Evolutionary conservation across 2,888 invertebrate genomes (phyloP).

Genomic region (Troilus luridus): DNA sequence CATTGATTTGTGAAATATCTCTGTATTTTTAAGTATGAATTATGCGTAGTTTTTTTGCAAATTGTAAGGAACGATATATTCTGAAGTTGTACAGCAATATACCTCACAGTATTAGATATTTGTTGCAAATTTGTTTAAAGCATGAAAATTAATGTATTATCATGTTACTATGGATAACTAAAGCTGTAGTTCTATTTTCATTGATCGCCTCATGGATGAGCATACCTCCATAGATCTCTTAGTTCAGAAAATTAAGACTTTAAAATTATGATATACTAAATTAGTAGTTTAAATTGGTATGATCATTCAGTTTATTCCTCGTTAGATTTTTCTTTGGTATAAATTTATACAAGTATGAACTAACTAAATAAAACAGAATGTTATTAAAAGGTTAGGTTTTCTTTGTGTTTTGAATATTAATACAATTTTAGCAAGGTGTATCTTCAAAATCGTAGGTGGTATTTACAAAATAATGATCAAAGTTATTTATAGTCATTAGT

Average conservation of each 20-base stretch:
- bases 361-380: background rate
- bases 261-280: too few species aligned
- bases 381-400: background rate
- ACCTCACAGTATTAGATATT: background rate
- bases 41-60: background rate
- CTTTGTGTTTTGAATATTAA: background rate
- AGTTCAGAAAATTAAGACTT: background rate
- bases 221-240: background rate
- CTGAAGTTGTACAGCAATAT: background rate
- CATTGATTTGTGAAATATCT: background rate
- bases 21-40: background rate
- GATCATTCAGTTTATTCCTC: background rate
- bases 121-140: conserved; percentile 17
- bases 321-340: background rate
- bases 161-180: background rate
- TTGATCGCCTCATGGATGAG: background rate
- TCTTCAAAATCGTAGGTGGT: background rate
- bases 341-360: background rate
- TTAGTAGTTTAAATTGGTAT: background rate
- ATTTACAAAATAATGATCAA: background rate
- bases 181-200: background rate
- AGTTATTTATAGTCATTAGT: too few species aligned
- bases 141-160: background rate
- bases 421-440: background rate
- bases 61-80: background rate